Conservation (phyloP, 2,888 invertebrate species). For the Brachyopa scutellaris region DNA sequence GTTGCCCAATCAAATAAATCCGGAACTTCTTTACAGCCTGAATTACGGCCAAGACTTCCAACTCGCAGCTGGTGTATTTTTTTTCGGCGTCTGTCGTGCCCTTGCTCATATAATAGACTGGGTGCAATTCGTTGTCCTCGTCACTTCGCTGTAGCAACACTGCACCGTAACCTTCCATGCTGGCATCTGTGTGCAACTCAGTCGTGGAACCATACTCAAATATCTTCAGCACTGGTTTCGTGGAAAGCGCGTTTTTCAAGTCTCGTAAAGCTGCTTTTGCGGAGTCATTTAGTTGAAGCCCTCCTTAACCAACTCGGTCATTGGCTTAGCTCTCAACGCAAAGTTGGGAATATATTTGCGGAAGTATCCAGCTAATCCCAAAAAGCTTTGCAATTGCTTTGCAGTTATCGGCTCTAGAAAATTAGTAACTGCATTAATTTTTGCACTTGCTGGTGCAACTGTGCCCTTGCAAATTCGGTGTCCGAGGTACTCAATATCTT, state of each 20-base stretch:
- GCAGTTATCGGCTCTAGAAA: slow-evolving; percentile 10
- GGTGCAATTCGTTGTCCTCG: slow-evolving; percentile 11
- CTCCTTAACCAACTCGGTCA: slow-evolving; percentile 32
- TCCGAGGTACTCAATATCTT: no score
- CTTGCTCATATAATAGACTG: slow-evolving; percentile 33
- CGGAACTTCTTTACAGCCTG: slow-evolving; percentile 40
- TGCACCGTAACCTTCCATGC: slow-evolving; percentile 24
- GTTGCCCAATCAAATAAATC: slow-evolving; percentile 70
- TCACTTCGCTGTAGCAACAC: slow-evolving; percentile 11
- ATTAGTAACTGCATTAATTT: not conserved
- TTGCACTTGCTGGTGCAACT: no score
- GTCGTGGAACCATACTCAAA: slow-evolving; percentile 24
- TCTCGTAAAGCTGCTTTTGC: slow-evolving; percentile 10
- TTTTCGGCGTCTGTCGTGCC: no score
- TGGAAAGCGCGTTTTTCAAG: slow-evolving; percentile 20
- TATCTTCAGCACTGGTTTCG: slow-evolving; percentile 24
- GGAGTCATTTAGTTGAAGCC: not conserved
- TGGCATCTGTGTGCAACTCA: slow-evolving; percentile 19
- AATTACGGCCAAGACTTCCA: slow-evolving; percentile 26
- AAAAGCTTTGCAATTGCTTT: slow-evolving; percentile 39
- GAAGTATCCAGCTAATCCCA: no score
- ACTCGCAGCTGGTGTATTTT: slow-evolving; percentile 21
- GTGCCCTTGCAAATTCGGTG: no score
- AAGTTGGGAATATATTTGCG: slow-evolving; percentile 33
- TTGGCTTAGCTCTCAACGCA: slow-evolving; percentile 6